These are phyloP conservation scores for Sebastiscus albofasciatus DNA, from an alignment of 2,797 vertebrate species.

Conservation along the genomic window DNA sequence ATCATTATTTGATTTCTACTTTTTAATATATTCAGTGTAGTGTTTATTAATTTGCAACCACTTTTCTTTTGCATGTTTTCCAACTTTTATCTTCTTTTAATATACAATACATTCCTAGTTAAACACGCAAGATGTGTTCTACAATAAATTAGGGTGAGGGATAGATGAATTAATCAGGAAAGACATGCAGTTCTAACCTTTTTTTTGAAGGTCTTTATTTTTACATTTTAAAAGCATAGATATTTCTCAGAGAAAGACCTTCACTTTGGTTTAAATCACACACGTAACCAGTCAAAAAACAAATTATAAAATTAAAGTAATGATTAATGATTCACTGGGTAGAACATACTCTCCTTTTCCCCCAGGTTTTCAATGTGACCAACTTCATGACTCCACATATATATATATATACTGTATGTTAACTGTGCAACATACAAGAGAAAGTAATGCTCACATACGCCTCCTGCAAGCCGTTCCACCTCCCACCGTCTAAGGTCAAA, in stretches of 20 bases:
- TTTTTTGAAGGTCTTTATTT: not conserved
- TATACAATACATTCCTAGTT: not conserved
- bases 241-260: not conserved
- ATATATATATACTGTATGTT: not conserved
- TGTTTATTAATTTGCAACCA: not conserved
- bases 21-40: not conserved
- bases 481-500: constrained; percentile 17
- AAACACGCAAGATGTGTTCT: not conserved
- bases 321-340: not conserved
- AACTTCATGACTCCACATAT: not conserved
- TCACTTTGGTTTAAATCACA: not conserved
- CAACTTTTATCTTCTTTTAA: not conserved
- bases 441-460: not conserved
- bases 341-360: not conserved
- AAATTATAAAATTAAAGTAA: not conserved
- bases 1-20: not conserved
- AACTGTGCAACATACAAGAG: not conserved
- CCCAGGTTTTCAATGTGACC: not conserved
- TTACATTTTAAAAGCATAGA: not conserved
- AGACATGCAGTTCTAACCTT: not conserved
- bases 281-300: not conserved
- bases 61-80: not conserved
- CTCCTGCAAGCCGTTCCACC: not conserved
- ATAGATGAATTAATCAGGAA: not conserved
- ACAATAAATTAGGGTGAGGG: not conserved